Evolutionary conservation across 2,888 invertebrate species (phyloP).

Genomic region (Brenthis ino): DNA sequence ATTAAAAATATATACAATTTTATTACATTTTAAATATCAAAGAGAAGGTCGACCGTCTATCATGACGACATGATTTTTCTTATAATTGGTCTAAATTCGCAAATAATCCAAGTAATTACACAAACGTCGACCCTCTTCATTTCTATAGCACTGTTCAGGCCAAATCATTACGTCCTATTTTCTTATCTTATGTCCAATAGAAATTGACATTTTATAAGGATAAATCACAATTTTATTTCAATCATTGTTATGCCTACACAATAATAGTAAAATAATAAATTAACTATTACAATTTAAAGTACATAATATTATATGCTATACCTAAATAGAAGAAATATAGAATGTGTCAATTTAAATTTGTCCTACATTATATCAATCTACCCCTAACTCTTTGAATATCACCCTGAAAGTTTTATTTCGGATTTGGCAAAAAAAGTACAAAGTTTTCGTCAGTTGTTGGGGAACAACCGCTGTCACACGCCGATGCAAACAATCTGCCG

Average conservation of each 20-base stretch:
- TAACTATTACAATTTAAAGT: too few species aligned
- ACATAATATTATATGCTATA: too few species aligned
- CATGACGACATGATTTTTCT: slow-evolving; percentile 67
- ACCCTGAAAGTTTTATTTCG: slow-evolving; percentile 53
- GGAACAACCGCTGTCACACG: slow-evolving; percentile 45
- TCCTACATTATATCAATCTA: slow-evolving; percentile 3
- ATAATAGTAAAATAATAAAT: too few species aligned
- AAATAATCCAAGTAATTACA: slow-evolving; percentile 80
- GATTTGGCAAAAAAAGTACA: slow-evolving; percentile 51
- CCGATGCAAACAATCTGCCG: slow-evolving; percentile 62
- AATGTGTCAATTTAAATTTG: slow-evolving; percentile 3
- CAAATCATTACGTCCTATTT: slow-evolving; percentile 66
- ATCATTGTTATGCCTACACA: not conserved
- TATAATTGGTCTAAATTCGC: slow-evolving; percentile 75
- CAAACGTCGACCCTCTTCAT: slow-evolving; percentile 81
- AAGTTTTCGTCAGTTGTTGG: slow-evolving; percentile 59
- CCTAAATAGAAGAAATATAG: not conserved
- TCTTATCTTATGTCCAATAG: slow-evolving; percentile 44
- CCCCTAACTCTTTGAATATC: slow-evolving; percentile 48
- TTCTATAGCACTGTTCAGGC: slow-evolving; percentile 54
- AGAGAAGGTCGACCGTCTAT: slow-evolving; percentile 12
- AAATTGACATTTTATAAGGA: slow-evolving; percentile 26
- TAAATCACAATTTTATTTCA: not conserved
- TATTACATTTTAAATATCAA: not conserved
- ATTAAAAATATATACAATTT: not conserved